phyloP scores from a whole-genome alignment of 2,113 vertebrate species.

The Cyprinodon variegatus region DNA sequence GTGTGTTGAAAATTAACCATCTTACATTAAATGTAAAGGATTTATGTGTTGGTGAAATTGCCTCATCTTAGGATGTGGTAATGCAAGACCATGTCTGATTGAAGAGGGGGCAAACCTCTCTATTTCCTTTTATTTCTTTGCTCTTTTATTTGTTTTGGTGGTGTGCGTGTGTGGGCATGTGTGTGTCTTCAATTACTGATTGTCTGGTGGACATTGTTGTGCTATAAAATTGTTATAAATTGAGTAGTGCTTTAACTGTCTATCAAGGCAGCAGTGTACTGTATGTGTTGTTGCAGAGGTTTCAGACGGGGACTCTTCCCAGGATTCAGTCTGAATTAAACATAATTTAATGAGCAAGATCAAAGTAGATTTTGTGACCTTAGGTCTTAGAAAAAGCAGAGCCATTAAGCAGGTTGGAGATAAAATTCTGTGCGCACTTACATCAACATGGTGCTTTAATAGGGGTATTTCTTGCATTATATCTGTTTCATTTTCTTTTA shows the following conservation, averaged over 20 bases:
- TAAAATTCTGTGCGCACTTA: background rate
- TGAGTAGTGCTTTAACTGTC: slow-evolving; percentile 58
- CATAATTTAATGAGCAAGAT: slow-evolving; percentile 42
- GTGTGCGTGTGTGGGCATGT: slow-evolving; percentile 20
- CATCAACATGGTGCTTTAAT: background rate
- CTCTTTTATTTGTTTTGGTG: background rate
- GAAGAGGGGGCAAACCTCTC: background rate
- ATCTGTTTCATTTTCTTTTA: slow-evolving; percentile 18
- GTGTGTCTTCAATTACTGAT: background rate
- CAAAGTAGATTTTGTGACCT: background rate
- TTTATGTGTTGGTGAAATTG: no score
- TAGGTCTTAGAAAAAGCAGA: background rate
- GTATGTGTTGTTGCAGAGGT: slow-evolving; percentile 9
- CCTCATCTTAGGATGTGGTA: no score
- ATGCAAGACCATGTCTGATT: background rate
- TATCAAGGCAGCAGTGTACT: slow-evolving; percentile 56
- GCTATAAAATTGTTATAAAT: slow-evolving; percentile 40
- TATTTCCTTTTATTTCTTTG: background rate
- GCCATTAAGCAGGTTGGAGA: background rate
- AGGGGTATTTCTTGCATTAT: background rate
- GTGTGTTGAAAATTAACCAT: no score
- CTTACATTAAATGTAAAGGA: no score
- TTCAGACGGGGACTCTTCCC: slow-evolving; percentile 18
- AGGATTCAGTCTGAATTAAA: slow-evolving; percentile 25
- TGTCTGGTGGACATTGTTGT: slow-evolving; percentile 37